These are phyloP conservation scores for Isurus oxyrinchus DNA, from an alignment of 2,113 vertebrate species.

Conservation along the genomic window DNA sequence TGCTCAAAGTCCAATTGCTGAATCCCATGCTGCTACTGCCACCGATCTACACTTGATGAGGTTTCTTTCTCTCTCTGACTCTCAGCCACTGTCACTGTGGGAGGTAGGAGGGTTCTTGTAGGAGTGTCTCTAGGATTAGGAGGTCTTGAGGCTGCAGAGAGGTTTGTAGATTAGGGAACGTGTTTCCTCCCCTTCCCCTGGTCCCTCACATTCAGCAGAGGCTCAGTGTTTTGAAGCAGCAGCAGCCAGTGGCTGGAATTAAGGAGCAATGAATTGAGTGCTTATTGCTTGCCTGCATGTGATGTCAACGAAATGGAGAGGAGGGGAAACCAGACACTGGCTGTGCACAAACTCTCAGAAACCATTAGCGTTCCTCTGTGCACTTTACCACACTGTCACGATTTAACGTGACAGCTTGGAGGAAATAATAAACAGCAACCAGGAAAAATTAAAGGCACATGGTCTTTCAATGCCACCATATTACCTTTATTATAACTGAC, in stretches of 20 bases:
- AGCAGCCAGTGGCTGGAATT: neutral
- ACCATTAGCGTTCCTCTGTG: neutral
- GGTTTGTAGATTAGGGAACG: neutral
- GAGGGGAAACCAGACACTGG: neutral
- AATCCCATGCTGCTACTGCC: neutral
- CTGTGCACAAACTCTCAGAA: neutral
- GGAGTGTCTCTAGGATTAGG: neutral
- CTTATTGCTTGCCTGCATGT: neutral
- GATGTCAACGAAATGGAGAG: conserved; percentile 29
- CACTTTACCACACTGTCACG: neutral
- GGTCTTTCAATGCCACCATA: neutral
- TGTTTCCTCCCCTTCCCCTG: neutral
- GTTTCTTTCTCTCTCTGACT: neutral
- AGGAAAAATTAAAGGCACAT: neutral
- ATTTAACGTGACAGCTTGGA: neutral
- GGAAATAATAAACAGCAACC: neutral
- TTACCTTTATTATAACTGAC: neutral
- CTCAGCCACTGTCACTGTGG: conserved; percentile 13
- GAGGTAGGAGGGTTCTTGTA: neutral
- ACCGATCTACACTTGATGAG: neutral
- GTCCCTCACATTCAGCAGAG: neutral
- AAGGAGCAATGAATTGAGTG: neutral
- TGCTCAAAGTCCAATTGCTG: neutral
- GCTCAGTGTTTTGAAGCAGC: neutral
- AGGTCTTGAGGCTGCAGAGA: neutral